Base-by-base conservation (phyloP, 2,113 vertebrate genomes). In the Hippotragus niger region DNA sequence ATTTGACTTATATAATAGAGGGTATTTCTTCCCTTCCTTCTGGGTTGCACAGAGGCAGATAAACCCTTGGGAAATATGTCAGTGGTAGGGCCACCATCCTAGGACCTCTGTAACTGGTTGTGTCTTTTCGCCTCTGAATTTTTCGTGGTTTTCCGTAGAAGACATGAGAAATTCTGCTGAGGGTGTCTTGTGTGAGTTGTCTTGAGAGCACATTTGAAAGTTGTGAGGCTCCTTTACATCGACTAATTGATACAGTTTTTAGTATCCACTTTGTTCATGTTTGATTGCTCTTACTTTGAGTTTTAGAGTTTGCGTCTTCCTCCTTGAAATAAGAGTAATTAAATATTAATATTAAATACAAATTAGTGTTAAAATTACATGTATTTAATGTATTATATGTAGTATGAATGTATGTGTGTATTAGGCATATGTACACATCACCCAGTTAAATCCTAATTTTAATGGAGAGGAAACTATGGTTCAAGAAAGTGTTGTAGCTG, bases 401-500 rank as follows among this genome's bases (percentile, higher is more conserved):
- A 1, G 9, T 47, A 45, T 40, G 62, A 27, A 23, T 71, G 4
- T 53, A n/a, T 84, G 7, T 86, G 36, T 76, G 13, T 71, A 43
- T 29, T 40, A 33, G 80, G 36, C n/a, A 57, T 91, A 93, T 88
- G n/a, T 94, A 64, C 31, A 43, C 14, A 53, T 94, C 78, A 58
- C 43, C 58, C 47, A 67, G 15, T 29, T 85, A 74, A 58, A 62
- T 84, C 21, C 76, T 94, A 14, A 74, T 93, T 95, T 96, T 93
- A 88, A 47, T 78, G 76, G 94, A 43, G 85, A 85, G 60, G 82
- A 96, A 96, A 71, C 60, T 62, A 36, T 94, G 47, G 50, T 95
- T 88, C 36, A 64, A 80, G 50, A 50, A 95, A 67, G 52, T 94
- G 91, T 85, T 84, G 33, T 86, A 57, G 84, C 31, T 94, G 95